Conservation (phyloP, 1,140 invertebrate genomes). For the Euwallacea fornicatus region DNA sequence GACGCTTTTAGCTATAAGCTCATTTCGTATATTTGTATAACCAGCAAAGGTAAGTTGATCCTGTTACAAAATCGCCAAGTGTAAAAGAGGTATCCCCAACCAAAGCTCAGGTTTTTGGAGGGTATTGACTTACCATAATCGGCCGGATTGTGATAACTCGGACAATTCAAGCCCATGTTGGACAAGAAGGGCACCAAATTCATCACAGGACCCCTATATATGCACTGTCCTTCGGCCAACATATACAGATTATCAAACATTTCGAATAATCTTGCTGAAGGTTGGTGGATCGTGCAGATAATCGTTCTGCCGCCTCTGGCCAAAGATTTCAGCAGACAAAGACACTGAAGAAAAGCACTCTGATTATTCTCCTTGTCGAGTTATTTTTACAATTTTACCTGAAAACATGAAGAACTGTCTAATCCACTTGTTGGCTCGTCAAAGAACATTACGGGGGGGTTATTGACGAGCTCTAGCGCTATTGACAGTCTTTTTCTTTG, state of each 20-base stretch:
- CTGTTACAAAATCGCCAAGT: too few relatives aligned
- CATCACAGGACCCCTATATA: constrained; percentile 81
- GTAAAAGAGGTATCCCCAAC: too few relatives aligned
- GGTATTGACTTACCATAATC: constrained; percentile 75
- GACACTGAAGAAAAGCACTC: constrained; percentile 64
- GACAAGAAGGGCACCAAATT: constrained; percentile 87
- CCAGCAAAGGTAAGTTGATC: too few relatives aligned
- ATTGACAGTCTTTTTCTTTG: constrained; percentile 92
- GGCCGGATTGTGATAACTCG: constrained; percentile 93
- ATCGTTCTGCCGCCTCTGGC: constrained; percentile 84
- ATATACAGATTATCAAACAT: constrained; percentile 94
- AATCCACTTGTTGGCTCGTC: constrained; percentile 96
- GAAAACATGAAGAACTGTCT: constrained; percentile 88
- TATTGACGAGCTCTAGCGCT: constrained; percentile 80
- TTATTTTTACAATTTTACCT: constrained; percentile 12
- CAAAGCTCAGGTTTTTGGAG: too few relatives aligned
- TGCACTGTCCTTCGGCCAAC: constrained; percentile 87
- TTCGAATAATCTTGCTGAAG: constrained; percentile 91
- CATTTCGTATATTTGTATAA: too few relatives aligned
- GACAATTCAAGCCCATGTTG: constrained; percentile 81
- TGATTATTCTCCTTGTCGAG: neutral
- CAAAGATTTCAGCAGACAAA: constrained; percentile 77
- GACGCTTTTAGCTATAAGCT: too few relatives aligned
- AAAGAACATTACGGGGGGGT: constrained; percentile 96
- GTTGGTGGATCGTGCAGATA: constrained; percentile 96